Evolutionary conservation across 1,140 invertebrate species (phyloP).

Genomic region (Calephelis nemesis): DNA sequence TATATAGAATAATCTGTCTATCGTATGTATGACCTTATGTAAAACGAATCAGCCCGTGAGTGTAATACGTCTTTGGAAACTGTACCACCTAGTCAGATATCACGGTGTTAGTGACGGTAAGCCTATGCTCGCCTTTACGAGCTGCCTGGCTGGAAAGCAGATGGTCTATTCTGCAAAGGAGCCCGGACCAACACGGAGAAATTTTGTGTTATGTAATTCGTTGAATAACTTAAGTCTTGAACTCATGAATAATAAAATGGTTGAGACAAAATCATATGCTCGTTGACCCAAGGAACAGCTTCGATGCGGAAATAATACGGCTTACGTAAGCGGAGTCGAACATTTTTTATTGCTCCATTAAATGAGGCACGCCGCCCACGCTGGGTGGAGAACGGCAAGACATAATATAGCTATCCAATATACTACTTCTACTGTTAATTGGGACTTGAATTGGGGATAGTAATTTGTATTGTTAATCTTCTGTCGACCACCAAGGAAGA

Average conservation of each 20-base stretch:
- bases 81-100: no score
- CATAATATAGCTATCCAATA: constrained; percentile 31
- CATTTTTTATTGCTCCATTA: constrained; percentile 75
- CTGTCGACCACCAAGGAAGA: neutral
- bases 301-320: constrained; percentile 71
- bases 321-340: constrained; percentile 74
- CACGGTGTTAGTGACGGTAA: no score
- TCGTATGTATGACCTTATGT: no score
- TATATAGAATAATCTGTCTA: no score
- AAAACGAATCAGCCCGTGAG: no score
- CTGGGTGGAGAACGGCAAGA: constrained; percentile 58
- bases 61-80: no score
- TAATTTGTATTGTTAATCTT: neutral
- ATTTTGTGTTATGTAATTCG: neutral
- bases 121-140: no score
- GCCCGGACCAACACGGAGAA: no score
- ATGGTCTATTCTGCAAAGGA: no score
- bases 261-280: constrained; percentile 55
- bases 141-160: no score
- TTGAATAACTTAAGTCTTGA: neutral
- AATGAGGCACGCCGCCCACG: constrained; percentile 67
- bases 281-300: constrained; percentile 56
- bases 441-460: constrained; percentile 19
- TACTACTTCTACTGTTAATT: constrained; percentile 47
- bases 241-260: constrained; percentile 19